Conservation (phyloP, 2,797 vertebrate species). For the Enoplosus armatus region DNA sequence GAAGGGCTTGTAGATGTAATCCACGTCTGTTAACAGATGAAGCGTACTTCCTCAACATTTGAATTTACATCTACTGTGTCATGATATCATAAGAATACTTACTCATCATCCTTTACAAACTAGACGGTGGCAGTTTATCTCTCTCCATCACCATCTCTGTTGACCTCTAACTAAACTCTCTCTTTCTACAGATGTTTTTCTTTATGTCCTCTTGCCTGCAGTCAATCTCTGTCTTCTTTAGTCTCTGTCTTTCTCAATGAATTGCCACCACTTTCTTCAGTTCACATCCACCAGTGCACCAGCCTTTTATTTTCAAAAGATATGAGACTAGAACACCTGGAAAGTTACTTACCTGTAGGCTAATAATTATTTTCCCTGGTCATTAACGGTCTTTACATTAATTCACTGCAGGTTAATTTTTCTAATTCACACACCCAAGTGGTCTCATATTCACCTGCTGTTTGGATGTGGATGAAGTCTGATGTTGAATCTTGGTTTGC, state of each 20-base stretch:
- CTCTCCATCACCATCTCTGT: slow-evolving; percentile 17
- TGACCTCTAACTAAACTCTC: slow-evolving; percentile 21
- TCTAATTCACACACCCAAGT: background rate
- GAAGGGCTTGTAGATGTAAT: background rate
- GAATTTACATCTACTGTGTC: background rate
- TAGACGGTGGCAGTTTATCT: background rate
- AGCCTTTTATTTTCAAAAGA: background rate
- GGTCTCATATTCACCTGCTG: background rate
- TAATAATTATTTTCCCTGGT: too few species aligned
- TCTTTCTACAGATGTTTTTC: slow-evolving; percentile 36
- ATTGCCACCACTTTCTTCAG: slow-evolving; percentile 11
- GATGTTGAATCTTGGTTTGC: background rate
- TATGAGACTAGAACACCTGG: background rate
- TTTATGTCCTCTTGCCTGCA: slow-evolving; percentile 10
- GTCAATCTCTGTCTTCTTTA: slow-evolving; percentile 3
- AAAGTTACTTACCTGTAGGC: background rate
- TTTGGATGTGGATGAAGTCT: background rate
- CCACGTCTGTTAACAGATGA: background rate
- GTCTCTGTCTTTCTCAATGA: slow-evolving; percentile 13
- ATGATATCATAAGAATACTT: background rate
- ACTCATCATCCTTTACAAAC: background rate
- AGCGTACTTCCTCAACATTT: background rate
- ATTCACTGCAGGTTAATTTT: background rate
- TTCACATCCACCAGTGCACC: background rate
- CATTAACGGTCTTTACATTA: background rate